Conservation (phyloP, 2,888 invertebrate genomes). For the Trissolcus japonicus region DNA sequence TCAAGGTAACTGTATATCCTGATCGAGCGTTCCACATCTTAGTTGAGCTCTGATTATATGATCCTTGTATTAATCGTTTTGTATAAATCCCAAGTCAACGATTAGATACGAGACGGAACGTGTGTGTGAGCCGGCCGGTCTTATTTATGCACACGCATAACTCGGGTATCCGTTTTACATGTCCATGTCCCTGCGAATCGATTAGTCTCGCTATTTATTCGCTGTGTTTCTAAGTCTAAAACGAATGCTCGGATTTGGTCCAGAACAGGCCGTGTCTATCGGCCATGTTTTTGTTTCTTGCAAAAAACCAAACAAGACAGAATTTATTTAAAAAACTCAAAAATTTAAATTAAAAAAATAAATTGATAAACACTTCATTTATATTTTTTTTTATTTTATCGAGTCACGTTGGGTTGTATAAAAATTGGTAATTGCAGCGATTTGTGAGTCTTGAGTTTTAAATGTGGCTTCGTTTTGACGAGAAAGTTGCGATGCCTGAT, state of each 20-base stretch:
- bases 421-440: constrained; percentile 15
- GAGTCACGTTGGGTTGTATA: not conserved
- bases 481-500: constrained; percentile 53
- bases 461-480: constrained; percentile 35
- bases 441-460: constrained; percentile 27
- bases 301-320: too few species aligned
- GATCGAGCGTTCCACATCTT: constrained; percentile 55
- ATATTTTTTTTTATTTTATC: too few species aligned
- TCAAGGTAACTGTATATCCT: constrained; percentile 57
- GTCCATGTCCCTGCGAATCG: constrained; percentile 30
- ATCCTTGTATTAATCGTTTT: constrained; percentile 52
- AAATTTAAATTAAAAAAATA: too few species aligned
- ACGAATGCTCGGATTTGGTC: too few species aligned
- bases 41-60: constrained; percentile 55
- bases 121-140: constrained; percentile 18
- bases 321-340: too few species aligned
- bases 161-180: constrained; percentile 28
- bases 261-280: too few species aligned
- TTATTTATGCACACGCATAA: constrained; percentile 42
- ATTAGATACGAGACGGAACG: constrained; percentile 39
- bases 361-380: too few species aligned
- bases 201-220: constrained; percentile 48
- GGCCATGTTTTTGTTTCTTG: too few species aligned
- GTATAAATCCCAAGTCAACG: constrained; percentile 28
- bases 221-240: not conserved